These are phyloP conservation scores for Heteronetta atricapilla DNA, from an alignment of 2,113 vertebrate genomes.

Conservation along the genomic window DNA sequence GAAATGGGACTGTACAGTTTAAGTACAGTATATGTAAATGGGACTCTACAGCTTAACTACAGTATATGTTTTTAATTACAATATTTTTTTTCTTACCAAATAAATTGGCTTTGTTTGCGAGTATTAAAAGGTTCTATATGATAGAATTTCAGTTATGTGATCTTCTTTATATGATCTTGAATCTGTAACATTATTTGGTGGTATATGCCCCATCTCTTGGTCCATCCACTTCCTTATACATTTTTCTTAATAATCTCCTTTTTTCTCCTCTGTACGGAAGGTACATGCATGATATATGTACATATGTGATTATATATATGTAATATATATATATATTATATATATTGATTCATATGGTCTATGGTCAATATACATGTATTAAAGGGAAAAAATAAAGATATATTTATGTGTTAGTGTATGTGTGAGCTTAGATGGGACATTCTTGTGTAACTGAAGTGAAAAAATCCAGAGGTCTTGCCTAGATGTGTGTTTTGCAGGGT, in stretches of 20 bases:
- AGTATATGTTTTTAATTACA: neutral
- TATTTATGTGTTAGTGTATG: neutral
- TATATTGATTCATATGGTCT: neutral
- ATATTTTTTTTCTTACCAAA: neutral
- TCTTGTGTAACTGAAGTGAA: neutral
- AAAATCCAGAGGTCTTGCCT: neutral
- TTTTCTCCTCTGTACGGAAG: neutral
- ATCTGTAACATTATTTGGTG: neutral
- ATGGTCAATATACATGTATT: neutral
- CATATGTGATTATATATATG: neutral
- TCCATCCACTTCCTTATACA: neutral
- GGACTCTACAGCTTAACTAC: neutral
- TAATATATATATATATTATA: neutral
- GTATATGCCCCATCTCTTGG: neutral
- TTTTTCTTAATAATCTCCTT: neutral
- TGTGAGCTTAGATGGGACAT: neutral
- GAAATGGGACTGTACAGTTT: neutral
- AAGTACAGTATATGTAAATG: neutral
- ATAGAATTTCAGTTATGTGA: neutral
- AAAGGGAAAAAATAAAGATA: neutral
- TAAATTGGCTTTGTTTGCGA: neutral
- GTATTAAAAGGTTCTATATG: neutral
- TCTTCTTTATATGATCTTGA: neutral
- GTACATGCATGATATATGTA: rapidly evolving
- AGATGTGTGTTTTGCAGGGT: neutral